These are phyloP conservation scores for Labrus mixtus DNA, from an alignment of 2,113 vertebrate genomes.

Conservation along the genomic window DNA sequence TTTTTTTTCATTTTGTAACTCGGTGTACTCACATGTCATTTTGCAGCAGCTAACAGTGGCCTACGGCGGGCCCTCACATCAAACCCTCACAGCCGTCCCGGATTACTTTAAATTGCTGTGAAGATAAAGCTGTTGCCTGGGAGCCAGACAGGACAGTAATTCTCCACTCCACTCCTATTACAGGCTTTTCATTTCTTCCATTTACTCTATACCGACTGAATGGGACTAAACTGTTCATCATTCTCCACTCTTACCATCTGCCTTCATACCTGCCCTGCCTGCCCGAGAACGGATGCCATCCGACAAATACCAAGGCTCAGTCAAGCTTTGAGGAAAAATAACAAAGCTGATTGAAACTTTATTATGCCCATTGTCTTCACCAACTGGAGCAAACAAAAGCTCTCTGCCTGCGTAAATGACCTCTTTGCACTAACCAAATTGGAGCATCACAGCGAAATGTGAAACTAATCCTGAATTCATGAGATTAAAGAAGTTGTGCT, in stretches of 20 bases:
- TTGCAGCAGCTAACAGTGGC: conserved; percentile 46
- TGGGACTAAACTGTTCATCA: conserved; percentile 78
- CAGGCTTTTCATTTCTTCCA: conserved; percentile 81
- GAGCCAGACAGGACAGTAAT: conserved; percentile 82
- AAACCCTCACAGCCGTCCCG: conserved; percentile 31
- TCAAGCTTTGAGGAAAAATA: conserved; percentile 81
- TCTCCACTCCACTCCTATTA: conserved; percentile 80
- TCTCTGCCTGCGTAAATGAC: conserved; percentile 71
- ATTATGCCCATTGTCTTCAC: conserved; percentile 84
- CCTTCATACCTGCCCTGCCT: conserved; percentile 65
- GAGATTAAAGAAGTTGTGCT: conserved; percentile 84
- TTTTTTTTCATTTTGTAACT: conserved; percentile 20
- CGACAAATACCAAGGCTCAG: conserved; percentile 77
- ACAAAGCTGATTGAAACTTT: conserved; percentile 82
- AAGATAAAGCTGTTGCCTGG: conserved; percentile 76
- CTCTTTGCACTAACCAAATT: conserved; percentile 72
- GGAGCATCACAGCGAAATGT: conserved; percentile 75
- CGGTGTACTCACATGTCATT: conserved; percentile 59
- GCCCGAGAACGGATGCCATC: conserved; percentile 60
- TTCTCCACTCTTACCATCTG: conserved; percentile 60
- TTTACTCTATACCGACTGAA: conserved; percentile 77
- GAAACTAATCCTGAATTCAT: conserved; percentile 84
- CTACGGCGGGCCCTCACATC: conserved; percentile 54
- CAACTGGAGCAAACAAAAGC: conserved; percentile 81
- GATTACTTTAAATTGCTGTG: conserved; percentile 76